Evolutionary conservation across 2,888 invertebrate genomes (phyloP).

Genomic region (Synanthedon myopaeformis): DNA sequence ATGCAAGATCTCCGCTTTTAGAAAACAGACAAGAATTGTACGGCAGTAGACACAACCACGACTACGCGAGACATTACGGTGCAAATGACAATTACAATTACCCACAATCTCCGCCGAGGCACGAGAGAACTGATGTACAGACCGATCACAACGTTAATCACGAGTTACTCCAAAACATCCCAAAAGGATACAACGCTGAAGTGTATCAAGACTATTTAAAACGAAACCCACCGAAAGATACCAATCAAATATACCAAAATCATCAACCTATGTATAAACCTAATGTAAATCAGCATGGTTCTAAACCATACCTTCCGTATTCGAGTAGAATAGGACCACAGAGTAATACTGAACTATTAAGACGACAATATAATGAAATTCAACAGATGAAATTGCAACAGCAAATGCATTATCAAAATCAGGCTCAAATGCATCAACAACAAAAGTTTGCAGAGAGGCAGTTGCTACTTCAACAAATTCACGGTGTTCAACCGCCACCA

Average conservation of each 20-base stretch:
- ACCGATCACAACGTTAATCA: slow-evolving; percentile 60
- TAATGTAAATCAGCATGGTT: slow-evolving; percentile 58
- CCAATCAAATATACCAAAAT: slow-evolving; percentile 70
- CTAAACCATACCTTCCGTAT: slow-evolving; percentile 63
- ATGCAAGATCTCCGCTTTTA: slow-evolving; percentile 60
- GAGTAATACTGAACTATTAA: slow-evolving; percentile 72
- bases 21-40: slow-evolving; percentile 71
- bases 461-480: slow-evolving; percentile 71
- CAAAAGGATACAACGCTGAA: slow-evolving; percentile 70
- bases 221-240: slow-evolving; percentile 69
- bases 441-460: slow-evolving; percentile 74
- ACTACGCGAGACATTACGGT: slow-evolving; percentile 66
- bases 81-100: slow-evolving; percentile 69
- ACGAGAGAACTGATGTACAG: slow-evolving; percentile 51
- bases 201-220: slow-evolving; percentile 68
- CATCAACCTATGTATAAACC: slow-evolving; percentile 61
- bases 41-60: slow-evolving; percentile 65
- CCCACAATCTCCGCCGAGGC: slow-evolving; percentile 58
- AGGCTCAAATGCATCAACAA: slow-evolving; percentile 73
- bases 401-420: slow-evolving; percentile 73
- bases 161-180: slow-evolving; percentile 53
- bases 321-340: slow-evolving; percentile 63
- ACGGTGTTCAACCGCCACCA: slow-evolving; percentile 63
- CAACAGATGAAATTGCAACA: slow-evolving; percentile 75
- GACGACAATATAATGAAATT: slow-evolving; percentile 73